phyloP scores from a whole-genome alignment of 2,888 invertebrate genomes.

The Zonitis immaculata region DNA sequence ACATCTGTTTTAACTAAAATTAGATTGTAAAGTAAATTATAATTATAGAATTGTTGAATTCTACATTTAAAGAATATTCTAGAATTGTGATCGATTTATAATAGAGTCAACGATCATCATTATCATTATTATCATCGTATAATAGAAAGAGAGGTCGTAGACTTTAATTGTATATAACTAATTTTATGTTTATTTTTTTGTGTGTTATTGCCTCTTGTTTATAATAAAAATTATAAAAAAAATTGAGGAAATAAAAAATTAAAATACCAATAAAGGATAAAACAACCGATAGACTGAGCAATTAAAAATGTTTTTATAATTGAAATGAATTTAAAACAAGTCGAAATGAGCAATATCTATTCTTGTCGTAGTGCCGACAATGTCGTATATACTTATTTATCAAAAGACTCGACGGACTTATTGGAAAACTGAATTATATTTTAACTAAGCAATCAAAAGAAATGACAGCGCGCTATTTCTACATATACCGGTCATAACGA shows the following conservation, averaged over 20 bases:
- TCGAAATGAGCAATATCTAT: constrained; percentile 48
- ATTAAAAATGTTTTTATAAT: constrained; percentile 49
- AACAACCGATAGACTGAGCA: constrained; percentile 41
- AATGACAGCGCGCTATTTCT: constrained; percentile 17
- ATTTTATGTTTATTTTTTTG: too few relatives aligned
- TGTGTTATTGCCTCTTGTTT: too few relatives aligned
- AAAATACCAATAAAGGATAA: constrained; percentile 36
- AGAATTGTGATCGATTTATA: neutral
- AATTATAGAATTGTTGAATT: constrained; percentile 9
- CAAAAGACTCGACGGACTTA: constrained; percentile 42
- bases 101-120: neutral
- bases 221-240: neutral
- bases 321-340: constrained; percentile 43
- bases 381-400: constrained; percentile 42
- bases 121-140: neutral
- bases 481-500: constrained; percentile 20
- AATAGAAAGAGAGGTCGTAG: constrained; percentile 19
- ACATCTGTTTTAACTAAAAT: constrained; percentile 10
- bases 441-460: constrained; percentile 32
- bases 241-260: constrained; percentile 26
- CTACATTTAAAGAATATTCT: neutral
- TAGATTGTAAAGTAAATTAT: constrained; percentile 13
- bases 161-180: constrained; percentile 4
- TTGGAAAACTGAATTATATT: constrained; percentile 46
- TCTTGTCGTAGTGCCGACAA: constrained; percentile 36